Percentiles rank a stretch among this genome's conserved stretches.
Evolutionary conservation across 2,888 invertebrate genomes (phyloP).

Genomic region (Baccha elongata): DNA sequence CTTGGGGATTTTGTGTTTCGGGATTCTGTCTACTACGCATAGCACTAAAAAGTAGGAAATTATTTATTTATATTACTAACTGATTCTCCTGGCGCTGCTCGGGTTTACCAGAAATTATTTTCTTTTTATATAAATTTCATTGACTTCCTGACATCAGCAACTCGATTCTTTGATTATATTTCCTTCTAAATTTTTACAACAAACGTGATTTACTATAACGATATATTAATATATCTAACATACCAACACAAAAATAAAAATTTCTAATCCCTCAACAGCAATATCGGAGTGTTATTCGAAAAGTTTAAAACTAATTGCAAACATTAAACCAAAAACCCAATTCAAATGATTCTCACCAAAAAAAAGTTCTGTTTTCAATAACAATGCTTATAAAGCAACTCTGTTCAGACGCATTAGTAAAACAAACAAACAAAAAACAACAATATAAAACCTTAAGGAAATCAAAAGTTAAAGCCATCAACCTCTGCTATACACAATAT

Average conservation of each 20-base stretch:
- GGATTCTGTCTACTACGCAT: no score
- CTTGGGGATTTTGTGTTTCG: no score
- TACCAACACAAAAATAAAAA: background rate
- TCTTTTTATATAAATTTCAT: no score
- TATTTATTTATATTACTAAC: no score
- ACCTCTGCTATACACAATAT: background rate
- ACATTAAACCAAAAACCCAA: no score
- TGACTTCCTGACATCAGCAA: no score
- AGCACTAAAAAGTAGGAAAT: no score
- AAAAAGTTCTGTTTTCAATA: background rate
- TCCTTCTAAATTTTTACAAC: no score
- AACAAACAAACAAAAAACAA: background rate
- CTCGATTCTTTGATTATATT: no score
- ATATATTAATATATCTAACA: background rate
- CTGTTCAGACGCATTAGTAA: background rate
- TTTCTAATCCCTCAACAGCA: slow-evolving; percentile 12
- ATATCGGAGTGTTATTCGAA: slow-evolving; percentile 14
- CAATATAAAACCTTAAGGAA: background rate
- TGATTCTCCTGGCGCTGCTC: no score
- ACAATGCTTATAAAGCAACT: background rate
- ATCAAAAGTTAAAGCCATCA: slow-evolving; percentile 21
- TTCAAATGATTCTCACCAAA: slow-evolving; percentile 22
- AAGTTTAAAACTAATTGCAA: slow-evolving; percentile 14
- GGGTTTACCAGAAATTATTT: no score
- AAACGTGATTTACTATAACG: no score